A percentile compares a stretch with the other conserved stretches of the same genome.
Conservation (phyloP, 2,888 invertebrate species). For the Plemyria rubiginata region DNA sequence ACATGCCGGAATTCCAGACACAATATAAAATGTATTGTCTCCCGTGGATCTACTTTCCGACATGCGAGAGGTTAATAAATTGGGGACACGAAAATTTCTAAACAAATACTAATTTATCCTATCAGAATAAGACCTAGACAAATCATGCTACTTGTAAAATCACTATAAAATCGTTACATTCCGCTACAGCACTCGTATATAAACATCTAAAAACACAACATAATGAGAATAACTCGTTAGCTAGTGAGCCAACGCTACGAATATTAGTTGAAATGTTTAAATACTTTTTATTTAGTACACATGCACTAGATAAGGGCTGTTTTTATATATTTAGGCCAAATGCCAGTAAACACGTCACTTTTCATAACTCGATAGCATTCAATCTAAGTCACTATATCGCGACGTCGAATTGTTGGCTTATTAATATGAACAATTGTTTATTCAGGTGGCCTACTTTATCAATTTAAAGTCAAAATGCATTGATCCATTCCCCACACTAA, state of each 20-base stretch:
- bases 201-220: conserved; percentile 43
- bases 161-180: conserved; percentile 47
- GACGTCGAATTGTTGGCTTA: neutral
- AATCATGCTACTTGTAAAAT: conserved; percentile 36
- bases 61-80: no score
- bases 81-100: neutral
- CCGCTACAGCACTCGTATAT: conserved; percentile 37
- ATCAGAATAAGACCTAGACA: conserved; percentile 9
- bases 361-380: neutral
- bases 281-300: conserved; percentile 36
- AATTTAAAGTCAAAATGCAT: no score
- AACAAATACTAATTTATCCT: neutral
- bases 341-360: neutral
- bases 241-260: conserved; percentile 30
- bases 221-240: conserved; percentile 35
- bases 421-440: neutral
- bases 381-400: neutral
- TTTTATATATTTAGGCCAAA: neutral
- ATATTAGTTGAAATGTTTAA: conserved; percentile 27
- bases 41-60: no score
- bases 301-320: conserved; percentile 41
- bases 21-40: no score
- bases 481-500: no score
- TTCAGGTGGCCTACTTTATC: no score
- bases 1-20: no score